Evolutionary conservation across 1,140 invertebrate genomes (phyloP).

Genomic region (Lanistes nyassanus): DNA sequence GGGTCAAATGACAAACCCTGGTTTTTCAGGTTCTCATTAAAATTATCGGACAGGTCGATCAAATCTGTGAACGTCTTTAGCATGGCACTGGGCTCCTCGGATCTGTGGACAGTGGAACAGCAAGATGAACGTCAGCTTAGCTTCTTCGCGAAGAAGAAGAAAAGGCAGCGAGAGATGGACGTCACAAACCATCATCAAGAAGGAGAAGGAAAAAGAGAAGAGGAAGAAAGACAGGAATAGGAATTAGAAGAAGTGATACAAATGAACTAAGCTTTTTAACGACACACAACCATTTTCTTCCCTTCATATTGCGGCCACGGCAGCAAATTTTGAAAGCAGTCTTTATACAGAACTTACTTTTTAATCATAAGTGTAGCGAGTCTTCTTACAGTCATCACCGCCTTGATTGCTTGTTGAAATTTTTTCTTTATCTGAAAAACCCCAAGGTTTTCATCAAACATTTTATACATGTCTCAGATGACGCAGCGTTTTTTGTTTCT

Average conservation of each 20-base stretch:
- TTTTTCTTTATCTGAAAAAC: conserved; percentile 37
- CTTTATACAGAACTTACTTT: too few relatives aligned
- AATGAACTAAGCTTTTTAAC: not conserved
- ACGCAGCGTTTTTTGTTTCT: too few relatives aligned
- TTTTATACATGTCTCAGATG: too few relatives aligned
- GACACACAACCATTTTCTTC: too few relatives aligned
- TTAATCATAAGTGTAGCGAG: conserved; percentile 32
- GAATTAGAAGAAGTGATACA: not conserved
- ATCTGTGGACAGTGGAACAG: not conserved
- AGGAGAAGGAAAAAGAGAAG: conserved; percentile 25
- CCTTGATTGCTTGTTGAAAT: conserved; percentile 34
- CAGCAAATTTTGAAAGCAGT: too few relatives aligned
- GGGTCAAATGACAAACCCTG: conserved; percentile 57
- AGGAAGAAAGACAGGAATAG: not conserved
- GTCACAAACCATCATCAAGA: too few relatives aligned
- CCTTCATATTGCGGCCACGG: too few relatives aligned
- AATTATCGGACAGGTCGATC: conserved; percentile 33
- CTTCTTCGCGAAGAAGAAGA: not conserved
- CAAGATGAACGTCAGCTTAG: too few relatives aligned
- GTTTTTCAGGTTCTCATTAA: conserved; percentile 45
- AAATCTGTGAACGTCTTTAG: conserved; percentile 51
- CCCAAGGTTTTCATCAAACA: too few relatives aligned
- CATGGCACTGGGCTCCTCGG: conserved; percentile 23
- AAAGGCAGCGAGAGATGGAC: conserved; percentile 17
- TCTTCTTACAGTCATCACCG: conserved; percentile 33